Base-by-base conservation (phyloP, 2,797 vertebrate species). In the Platalea minor region DNA sequence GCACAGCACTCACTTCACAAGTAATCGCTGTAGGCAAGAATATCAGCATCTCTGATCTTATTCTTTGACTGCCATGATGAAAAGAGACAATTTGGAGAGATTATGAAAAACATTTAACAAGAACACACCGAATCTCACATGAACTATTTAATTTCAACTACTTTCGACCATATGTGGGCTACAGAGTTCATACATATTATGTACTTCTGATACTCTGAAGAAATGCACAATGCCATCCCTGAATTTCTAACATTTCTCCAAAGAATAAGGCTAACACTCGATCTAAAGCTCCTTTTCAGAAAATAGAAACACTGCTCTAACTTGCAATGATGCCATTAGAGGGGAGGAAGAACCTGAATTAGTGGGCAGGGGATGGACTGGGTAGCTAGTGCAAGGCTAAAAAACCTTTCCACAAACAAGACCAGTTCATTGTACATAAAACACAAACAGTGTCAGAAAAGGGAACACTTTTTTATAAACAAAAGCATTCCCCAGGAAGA, bases 381-480 rank as follows among this genome's bases (percentile, higher is more conserved):
- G 11, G 48, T 65, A 21, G 73, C 50, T 53, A 31, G 25, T 14
- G 43, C 31, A 9, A 39, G 53, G 53, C 75, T 81, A 51, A 81
- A 72, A 91, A 94, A 23, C 45, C 59, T 64, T 84, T 59, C 85
- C 54, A 59, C 82, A 93, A 90, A 88, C 73, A 86, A 63, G 75
- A 70, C 9, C 53, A 64, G 78, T 65, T 83, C 78, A 81, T 41
- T 76, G 72, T n/a, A 88, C 73, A 72, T 23, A 50, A 88, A 94
- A 63, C 45, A 68, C 65, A 91, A 96, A 87, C 64, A 89, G 37
- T 39, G 63, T 69, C 67, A 94, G 54, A 81, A 93, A 93, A 78
- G 54, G 35, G 65, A 94, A 92, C 11, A n/a, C 65, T 89, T 88
- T 72, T 92, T 75, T 26, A 54, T 88, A 96, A 96, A 96, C 82